Evolutionary conservation across 2,797 vertebrate genomes (phyloP), one percentile per base, ranked within the genome.

Genomic region (Hyperoplus lanceolatus): DNA sequence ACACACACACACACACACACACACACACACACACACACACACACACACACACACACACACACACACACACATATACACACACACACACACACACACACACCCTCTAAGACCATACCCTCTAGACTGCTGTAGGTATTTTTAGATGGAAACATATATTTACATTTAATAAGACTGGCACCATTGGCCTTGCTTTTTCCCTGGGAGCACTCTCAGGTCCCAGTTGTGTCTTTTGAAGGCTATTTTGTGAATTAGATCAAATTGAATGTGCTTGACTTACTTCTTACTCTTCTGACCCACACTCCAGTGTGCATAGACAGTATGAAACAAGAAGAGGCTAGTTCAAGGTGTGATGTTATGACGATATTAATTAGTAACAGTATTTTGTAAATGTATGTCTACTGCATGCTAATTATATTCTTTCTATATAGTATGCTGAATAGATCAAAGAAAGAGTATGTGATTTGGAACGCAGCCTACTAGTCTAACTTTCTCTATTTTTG

Each of bases 101-200:
- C 0, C 49, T 45, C 51, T 46, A 12, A 16, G 29, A 49, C 56
- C 53, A 46, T 36, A 43, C 12, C 62, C 13, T 21, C 21, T 21
- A 71, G 74, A 48, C 55, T 15, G 38, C 45, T 54, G 43, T 36
- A 0, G 2, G 39, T 75, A 61, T 79, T 85, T 77, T 73, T 72
- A 77, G 67, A 80, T 36, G 0, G 11, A 69, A 73, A 68, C 76
- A 54, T 51, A 13, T 65, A 80, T 77, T 72, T 79, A 70, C 81
- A 82, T 81, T 86, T 70, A 57, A 70, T 65, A 56, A 82, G 56
- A 69, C 15, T 21, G 49, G 14, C 36, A 55, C 21, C 5, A 3
- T 49, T 45, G 51, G 63, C 63, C 72, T 65, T 13, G 58, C 58
- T 21, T 74, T 48, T 41, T 41, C 46, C 43, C 43, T 48, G 58